Evolutionary conservation across 1,140 invertebrate species (phyloP).

Genomic region (Zaprionus vittiger): DNA sequence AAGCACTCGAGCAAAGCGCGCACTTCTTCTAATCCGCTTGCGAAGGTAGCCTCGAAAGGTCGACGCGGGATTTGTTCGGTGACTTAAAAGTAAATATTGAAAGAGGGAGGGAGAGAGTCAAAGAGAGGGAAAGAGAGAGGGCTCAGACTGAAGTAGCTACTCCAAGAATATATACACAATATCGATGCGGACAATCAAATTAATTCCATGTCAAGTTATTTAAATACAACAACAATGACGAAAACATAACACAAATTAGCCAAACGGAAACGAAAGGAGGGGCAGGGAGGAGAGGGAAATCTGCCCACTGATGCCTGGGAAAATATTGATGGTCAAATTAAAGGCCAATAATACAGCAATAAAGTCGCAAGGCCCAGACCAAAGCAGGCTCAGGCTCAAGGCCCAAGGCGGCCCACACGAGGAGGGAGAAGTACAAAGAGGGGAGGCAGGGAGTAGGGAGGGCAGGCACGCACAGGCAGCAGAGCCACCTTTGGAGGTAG

Average conservation of each 20-base stretch:
- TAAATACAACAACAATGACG: constrained; percentile 28
- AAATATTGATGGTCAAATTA: constrained; percentile 76
- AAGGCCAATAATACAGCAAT: constrained; percentile 81
- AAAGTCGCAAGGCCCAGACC: constrained; percentile 60
- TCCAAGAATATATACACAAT: constrained; percentile 17
- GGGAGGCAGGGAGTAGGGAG: background rate
- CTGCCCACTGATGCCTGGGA: constrained; percentile 44
- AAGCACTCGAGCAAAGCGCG: background rate
- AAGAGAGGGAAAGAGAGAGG: background rate
- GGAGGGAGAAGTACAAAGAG: background rate
- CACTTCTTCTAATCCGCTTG: constrained; percentile 1
- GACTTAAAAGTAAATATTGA: constrained; percentile 4
- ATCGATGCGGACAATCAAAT: constrained; percentile 27
- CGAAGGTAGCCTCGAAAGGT: background rate
- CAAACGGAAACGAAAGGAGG: constrained; percentile 31
- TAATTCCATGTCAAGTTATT: constrained; percentile 32
- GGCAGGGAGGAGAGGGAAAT: background rate
- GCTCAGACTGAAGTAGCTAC: background rate
- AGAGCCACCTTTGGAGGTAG: constrained; percentile 62
- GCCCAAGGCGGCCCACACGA: background rate
- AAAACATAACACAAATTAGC: constrained; percentile 76
- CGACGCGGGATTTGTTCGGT: background rate
- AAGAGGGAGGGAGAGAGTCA: too few relatives aligned
- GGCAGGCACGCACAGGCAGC: constrained; percentile 16
- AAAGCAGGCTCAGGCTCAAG: background rate